A percentile compares a stretch with the other conserved stretches of the same genome.
These are phyloP conservation scores for Latheticus oryzae DNA, from an alignment of 2,888 invertebrate genomes.

Conservation along the genomic window DNA sequence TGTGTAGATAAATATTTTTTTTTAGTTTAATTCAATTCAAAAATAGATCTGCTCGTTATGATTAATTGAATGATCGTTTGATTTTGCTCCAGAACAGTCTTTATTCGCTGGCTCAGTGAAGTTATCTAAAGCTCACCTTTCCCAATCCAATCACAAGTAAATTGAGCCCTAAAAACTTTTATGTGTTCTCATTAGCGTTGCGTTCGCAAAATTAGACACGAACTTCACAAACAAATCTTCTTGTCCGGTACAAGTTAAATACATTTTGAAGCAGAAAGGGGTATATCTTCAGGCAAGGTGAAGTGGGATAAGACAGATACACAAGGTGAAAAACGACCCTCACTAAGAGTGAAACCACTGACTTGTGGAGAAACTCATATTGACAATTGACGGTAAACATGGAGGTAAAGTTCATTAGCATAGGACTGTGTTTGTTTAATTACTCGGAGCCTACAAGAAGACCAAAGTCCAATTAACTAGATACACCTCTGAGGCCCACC, in stretches of 20 bases:
- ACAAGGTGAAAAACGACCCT: constrained; percentile 25
- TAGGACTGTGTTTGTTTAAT: constrained; percentile 53
- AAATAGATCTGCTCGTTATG: too few species aligned
- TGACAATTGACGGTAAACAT: constrained; percentile 43
- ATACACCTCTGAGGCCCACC: constrained; percentile 53
- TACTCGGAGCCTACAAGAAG: constrained; percentile 50
- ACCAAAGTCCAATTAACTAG: constrained; percentile 52
- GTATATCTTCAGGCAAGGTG: too few species aligned
- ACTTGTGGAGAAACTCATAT: constrained; percentile 37
- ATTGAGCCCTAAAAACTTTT: constrained; percentile 37
- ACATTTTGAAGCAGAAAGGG: constrained; percentile 11
- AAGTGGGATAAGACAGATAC: constrained; percentile 18
- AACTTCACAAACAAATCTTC: constrained; percentile 37
- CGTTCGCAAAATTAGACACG: constrained; percentile 37
- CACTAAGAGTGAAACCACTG: constrained; percentile 27
- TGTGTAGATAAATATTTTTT: too few species aligned
- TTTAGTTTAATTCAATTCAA: too few species aligned
- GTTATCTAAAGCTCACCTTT: too few species aligned
- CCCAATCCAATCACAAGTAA: constrained; percentile 25
- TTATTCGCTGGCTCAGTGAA: too few species aligned
- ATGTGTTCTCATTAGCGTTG: constrained; percentile 40
- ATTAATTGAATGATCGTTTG: too few species aligned
- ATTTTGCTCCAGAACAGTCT: too few species aligned
- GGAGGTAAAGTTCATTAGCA: constrained; percentile 51
- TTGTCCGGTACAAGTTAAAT: constrained; percentile 26